Evolutionary conservation across 2,888 invertebrate genomes (phyloP), one percentile per base, ranked within the genome.

Genomic region (Cryptocephalus primarius): DNA sequence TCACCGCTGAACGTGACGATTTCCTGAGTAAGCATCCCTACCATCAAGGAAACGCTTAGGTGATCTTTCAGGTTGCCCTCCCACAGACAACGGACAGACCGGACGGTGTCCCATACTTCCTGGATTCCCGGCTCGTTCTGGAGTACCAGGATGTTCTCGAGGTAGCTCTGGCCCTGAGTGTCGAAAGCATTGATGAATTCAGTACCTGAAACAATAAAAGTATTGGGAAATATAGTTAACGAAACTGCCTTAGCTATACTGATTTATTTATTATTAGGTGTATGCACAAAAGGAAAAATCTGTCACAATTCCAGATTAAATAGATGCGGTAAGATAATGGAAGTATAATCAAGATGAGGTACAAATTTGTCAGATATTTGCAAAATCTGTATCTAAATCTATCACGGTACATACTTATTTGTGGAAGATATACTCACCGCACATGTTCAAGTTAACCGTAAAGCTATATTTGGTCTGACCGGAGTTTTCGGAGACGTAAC

Each of bases 1-100:
- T 88, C 88, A n/a, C 88, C 88, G 55, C 84, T 85, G 68, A 88
- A 88, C 43, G 87, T 86, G 47, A 88, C 83, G 9, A 85, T 83
- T 56, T 88, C 83, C 62, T 85, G 84, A 55, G 82, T 85, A 54
- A 88, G 67, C 83, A 85, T 85, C 32, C 85, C 87, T 1, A 88
- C 85, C 56, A 82, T 83, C 13, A 88, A 70, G 11, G 83, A 83
- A 1, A 85, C 84, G 1, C 82, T 79, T 42, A 88, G 67, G 10
- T 83, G 82, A 59, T 86, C 84, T 45, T 83, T 85, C 43, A 88
- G 70, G 58, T 82, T 85, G 11, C 87, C 87, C 73, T 86, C 85
- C 87, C 87, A 88, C 9, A 86, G 69, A 65, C 88, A 88, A 46
- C 87, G 77, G 1, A 88, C 85, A 43, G 83, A 74, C 39, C 85